A percentile compares a stretch with the other conserved stretches of the same genome.
phyloP scores from a whole-genome alignment of 1,140 invertebrate genomes.

The Grapholita molesta region DNA sequence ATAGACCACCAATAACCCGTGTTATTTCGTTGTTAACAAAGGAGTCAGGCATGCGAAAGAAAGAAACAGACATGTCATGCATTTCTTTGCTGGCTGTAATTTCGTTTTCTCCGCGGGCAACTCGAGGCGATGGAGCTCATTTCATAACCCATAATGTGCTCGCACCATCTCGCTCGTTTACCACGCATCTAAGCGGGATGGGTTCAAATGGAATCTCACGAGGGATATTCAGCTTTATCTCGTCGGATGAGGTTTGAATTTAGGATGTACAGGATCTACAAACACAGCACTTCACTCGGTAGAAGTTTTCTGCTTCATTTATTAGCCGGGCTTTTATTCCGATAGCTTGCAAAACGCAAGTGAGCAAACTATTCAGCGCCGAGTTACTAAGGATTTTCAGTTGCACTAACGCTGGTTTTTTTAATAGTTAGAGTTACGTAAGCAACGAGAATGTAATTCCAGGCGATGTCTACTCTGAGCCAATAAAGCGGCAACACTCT shows the following conservation, averaged over 20 bases:
- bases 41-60: conserved; percentile 20
- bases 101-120: conserved; percentile 63
- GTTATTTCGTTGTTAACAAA: conserved; percentile 19
- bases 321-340: conserved; percentile 43
- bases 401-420: background rate
- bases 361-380: background rate
- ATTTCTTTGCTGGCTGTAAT: conserved; percentile 67
- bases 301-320: conserved; percentile 75
- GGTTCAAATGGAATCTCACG: conserved; percentile 36
- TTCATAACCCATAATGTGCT: conserved; percentile 70
- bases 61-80: conserved; percentile 35
- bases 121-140: conserved; percentile 61
- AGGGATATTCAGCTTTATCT: conserved; percentile 56
- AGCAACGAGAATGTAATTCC: background rate
- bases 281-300: conserved; percentile 57
- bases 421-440: background rate
- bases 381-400: background rate
- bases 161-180: conserved; percentile 38
- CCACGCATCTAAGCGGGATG: conserved; percentile 34
- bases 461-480: conserved; percentile 60
- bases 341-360: background rate
- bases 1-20: background rate
- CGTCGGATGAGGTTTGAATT: conserved; percentile 40
- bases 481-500: conserved; percentile 64
- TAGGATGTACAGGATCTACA: conserved; percentile 44